Evolutionary conservation across 1,140 invertebrate species (phyloP).

Genomic region (Acromyrmex charruanus): DNA sequence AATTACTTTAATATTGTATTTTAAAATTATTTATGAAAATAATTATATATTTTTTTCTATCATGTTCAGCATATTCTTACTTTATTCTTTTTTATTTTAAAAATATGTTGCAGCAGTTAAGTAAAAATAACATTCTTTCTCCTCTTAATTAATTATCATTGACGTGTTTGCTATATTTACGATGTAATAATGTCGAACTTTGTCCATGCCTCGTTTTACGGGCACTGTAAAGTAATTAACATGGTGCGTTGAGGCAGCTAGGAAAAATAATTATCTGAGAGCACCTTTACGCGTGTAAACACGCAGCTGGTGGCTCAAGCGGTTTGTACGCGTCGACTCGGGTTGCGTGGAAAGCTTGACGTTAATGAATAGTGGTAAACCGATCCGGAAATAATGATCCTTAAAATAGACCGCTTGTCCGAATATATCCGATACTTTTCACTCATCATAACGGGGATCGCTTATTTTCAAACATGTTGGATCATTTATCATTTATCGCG

Average conservation of each 20-base stretch:
- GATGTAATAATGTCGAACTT: constrained; percentile 39
- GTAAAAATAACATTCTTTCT: neutral
- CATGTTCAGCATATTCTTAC: neutral
- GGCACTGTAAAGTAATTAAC: constrained; percentile 71
- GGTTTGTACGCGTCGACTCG: constrained; percentile 62
- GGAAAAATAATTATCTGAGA: constrained; percentile 74
- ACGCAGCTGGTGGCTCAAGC: constrained; percentile 57
- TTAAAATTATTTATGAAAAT: neutral
- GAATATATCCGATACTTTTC: constrained; percentile 60
- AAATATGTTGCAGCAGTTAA: constrained; percentile 4
- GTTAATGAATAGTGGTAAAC: constrained; percentile 77
- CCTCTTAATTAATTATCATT: constrained; percentile 35
- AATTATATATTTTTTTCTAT: neutral
- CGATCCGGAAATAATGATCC: constrained; percentile 77
- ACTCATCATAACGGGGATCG: constrained; percentile 64
- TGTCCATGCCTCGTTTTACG: constrained; percentile 41
- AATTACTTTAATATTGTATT: neutral
- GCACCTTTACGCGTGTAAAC: constrained; percentile 66
- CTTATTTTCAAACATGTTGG: constrained; percentile 60
- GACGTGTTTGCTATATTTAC: constrained; percentile 46
- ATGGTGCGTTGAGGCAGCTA: constrained; percentile 36
- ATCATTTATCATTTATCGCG: constrained; percentile 51
- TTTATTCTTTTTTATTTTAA: neutral
- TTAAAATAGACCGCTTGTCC: constrained; percentile 70
- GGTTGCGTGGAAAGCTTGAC: constrained; percentile 73